A percentile compares a stretch with the other conserved stretches of the same genome.
These are phyloP conservation scores for Centruroides vittatus DNA, from an alignment of 1,140 invertebrate species.

Conservation along the genomic window DNA sequence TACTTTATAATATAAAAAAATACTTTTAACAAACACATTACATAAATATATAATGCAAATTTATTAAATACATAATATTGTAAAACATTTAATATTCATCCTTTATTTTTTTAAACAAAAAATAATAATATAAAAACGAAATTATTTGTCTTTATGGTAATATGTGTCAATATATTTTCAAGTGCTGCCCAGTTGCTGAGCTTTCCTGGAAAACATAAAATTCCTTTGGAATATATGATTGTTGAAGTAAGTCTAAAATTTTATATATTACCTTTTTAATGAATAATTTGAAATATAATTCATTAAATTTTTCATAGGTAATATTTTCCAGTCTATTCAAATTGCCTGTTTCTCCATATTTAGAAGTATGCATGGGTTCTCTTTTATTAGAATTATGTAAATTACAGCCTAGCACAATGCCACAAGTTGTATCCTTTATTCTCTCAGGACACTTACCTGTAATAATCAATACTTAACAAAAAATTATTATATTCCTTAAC, in stretches of 20 bases:
- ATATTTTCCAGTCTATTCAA: conserved; percentile 90
- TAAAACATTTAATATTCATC: too few species aligned
- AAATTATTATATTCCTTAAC: conserved; percentile 14
- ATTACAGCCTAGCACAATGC: conserved; percentile 88
- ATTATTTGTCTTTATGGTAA: too few species aligned
- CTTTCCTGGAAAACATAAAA: conserved; percentile 83
- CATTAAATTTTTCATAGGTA: conserved; percentile 32
- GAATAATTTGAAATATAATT: too few species aligned
- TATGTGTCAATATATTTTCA: too few species aligned
- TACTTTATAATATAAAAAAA: too few species aligned
- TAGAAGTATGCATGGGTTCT: conserved; percentile 91
- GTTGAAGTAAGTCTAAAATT: conserved; percentile 44
- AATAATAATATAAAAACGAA: too few species aligned
- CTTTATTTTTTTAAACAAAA: too few species aligned
- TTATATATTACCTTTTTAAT: not conserved
- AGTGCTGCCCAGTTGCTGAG: conserved; percentile 27
- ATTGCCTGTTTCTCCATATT: conserved; percentile 68
- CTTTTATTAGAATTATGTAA: conserved; percentile 95
- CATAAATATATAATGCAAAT: too few species aligned
- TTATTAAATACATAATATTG: too few species aligned
- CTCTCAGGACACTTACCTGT: conserved; percentile 1
- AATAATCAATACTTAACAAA: not conserved
- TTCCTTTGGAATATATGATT: conserved; percentile 95
- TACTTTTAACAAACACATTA: too few species aligned
- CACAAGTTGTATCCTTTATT: conserved; percentile 53